Conservation (phyloP, 2,797 vertebrate genomes). For the Lindbergichthys nudifrons region DNA sequence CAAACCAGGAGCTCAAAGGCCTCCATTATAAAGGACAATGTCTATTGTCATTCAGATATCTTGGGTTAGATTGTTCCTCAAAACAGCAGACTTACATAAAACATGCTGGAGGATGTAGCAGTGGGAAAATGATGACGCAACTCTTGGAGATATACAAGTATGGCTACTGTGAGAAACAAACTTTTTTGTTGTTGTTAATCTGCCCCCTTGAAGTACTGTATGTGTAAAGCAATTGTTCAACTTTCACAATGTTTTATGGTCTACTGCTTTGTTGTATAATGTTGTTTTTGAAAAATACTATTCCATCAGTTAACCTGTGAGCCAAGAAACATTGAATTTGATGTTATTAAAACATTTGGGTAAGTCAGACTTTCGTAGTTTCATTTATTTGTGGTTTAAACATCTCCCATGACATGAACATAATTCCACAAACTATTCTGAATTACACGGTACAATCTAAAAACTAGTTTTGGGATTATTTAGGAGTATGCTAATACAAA, state of each 20-base stretch:
- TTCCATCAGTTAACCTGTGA: neutral
- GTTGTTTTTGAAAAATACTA: neutral
- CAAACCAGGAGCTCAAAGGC: neutral
- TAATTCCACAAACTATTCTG: neutral
- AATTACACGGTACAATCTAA: neutral
- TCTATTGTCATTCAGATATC: neutral
- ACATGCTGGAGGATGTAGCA: neutral
- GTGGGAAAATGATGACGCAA: neutral
- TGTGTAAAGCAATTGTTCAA: neutral
- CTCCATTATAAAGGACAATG: neutral
- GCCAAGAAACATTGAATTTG: neutral
- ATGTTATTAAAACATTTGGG: neutral
- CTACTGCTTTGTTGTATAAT: neutral
- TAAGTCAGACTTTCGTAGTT: neutral
- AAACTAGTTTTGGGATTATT: neutral
- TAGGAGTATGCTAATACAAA: neutral
- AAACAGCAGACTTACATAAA: neutral
- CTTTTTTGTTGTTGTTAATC: slow-evolving; percentile 27
- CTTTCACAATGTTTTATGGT: neutral
- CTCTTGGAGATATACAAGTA: neutral
- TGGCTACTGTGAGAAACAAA: neutral
- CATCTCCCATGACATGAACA: neutral
- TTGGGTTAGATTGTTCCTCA: neutral
- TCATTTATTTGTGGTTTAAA: neutral
- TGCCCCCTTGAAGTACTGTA: slow-evolving; percentile 10